Percentiles rank a stretch among this genome's conserved stretches.
phyloP scores from a whole-genome alignment of 2,113 vertebrate species.

The Pteropus alecto region DNA sequence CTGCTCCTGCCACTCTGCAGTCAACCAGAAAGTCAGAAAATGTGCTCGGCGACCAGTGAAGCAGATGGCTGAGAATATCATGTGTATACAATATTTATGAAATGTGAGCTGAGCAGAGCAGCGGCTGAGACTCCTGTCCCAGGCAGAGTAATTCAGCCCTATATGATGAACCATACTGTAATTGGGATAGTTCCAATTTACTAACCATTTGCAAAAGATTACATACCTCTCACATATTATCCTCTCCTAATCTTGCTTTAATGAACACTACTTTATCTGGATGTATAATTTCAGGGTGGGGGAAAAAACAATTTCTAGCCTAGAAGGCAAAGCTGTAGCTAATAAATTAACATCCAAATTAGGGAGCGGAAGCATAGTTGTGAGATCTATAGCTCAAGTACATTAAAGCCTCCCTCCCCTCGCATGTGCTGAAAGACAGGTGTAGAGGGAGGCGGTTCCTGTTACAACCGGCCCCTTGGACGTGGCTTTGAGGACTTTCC shows the following conservation, averaged over 20 bases:
- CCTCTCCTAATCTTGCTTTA: conserved; percentile 74
- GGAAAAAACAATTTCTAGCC: conserved; percentile 50
- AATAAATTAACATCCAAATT: conserved; percentile 68
- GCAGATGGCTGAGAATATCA: conserved; percentile 35
- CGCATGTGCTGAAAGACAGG: neutral
- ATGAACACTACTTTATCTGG: conserved; percentile 57
- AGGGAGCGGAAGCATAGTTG: conserved; percentile 24
- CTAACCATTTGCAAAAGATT: conserved; percentile 74
- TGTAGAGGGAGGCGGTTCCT: accelerated
- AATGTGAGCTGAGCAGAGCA: conserved; percentile 18
- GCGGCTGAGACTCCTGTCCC: conserved; percentile 32
- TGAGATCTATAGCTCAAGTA: neutral
- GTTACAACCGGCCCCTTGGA: accelerated
- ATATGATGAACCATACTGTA: conserved; percentile 50
- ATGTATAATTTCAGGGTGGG: conserved; percentile 29
- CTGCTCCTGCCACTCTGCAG: neutral
- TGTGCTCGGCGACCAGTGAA: conserved; percentile 24
- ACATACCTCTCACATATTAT: conserved; percentile 56
- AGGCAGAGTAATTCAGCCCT: conserved; percentile 55
- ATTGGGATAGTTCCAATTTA: conserved; percentile 69
- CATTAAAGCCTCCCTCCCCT: neutral
- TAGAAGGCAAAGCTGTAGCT: conserved; percentile 49
- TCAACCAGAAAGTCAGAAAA: conserved; percentile 60
- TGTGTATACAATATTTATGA: conserved; percentile 69
- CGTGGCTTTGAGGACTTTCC: too few species aligned